Base-by-base conservation (phyloP, 2,113 vertebrate genomes). In the Panthera leo region DNA sequence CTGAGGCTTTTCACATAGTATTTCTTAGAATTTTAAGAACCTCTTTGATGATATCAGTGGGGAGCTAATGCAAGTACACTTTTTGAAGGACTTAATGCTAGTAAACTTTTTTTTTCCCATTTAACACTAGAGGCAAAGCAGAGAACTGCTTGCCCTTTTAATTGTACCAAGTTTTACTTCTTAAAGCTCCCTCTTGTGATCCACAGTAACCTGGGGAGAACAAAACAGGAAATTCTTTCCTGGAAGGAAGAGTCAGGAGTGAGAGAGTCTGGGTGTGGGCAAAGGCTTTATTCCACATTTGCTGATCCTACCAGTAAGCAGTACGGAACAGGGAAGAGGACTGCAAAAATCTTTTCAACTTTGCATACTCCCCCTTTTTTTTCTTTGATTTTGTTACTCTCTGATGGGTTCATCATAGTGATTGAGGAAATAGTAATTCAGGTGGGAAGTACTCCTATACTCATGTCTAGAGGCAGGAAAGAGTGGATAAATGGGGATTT, bases 11-110 rank as follows among this genome's bases (percentile, higher is more conserved):
- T 94, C 45, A 90, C 23, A 75, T 61, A 82, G 13, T 86, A 70
- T 80, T 53, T 75, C 53, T 95, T 29, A 68, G 39, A 80, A 71
- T 85, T 82, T 86, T 93, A 94, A 96, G 90, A 93, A 55, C 19
- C 78, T 67, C 78, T 61, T 83, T 91, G 82, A 91, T 76, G 51
- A 76, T 90, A 76, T 86, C 89, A 82, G 42, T 78, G 21, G 95
- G 87, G 16, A 34, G 19, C 34, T 96, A 96, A 82, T 75, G 68
- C 53, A 90, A 80, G 68, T 51, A 65, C 7, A 55, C 48, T 86
- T 83, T 58, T 97, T 71, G 51, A 51, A 93, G 27, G 25, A 34
- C n/a, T 93, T 91, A 93, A 80, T 67, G 68, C 21, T 94, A 79
- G 85, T 83, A 73, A 95, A 90, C 18, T 29, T 11, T 12, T 78